A percentile compares a stretch with the other conserved stretches of the same genome.
Conservation (phyloP, 2,797 vertebrate species). For the Knipowitschia caucasica region DNA sequence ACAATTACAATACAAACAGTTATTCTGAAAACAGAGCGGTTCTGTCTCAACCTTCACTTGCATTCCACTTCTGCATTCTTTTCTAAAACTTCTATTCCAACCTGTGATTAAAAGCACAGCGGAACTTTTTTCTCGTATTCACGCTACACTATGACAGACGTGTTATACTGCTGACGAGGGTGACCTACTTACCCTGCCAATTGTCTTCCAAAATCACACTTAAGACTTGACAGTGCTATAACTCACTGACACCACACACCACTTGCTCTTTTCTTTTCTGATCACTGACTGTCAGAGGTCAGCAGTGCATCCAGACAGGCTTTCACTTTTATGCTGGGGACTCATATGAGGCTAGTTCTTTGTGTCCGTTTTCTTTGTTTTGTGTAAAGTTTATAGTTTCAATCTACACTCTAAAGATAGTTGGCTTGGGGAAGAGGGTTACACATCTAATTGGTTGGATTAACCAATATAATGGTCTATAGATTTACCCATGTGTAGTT, state of each 20-base stretch:
- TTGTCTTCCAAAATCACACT: neutral
- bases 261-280: slow-evolving; percentile 2
- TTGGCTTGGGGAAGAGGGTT: too few species aligned
- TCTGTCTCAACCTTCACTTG: neutral
- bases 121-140: neutral
- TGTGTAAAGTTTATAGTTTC: too few species aligned
- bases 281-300: slow-evolving; percentile 10
- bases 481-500: too few species aligned
- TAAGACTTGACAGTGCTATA: neutral
- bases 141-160: neutral
- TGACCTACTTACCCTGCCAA: neutral
- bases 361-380: slow-evolving; percentile 13
- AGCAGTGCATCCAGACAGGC: slow-evolving; percentile 8
- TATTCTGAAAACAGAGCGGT: neutral
- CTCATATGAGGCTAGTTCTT: too few species aligned
- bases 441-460: too few species aligned
- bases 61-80: neutral
- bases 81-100: neutral
- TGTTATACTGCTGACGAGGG: slow-evolving; percentile 6
- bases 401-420: too few species aligned
- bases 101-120: slow-evolving; percentile 1
- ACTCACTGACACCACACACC: slow-evolving; percentile 13
- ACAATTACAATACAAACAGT: too few species aligned
- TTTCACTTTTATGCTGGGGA: too few species aligned
- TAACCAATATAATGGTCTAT: too few species aligned